A percentile compares a stretch with the other conserved stretches of the same genome.
Conservation (phyloP, 2,888 invertebrate species). For the Clitarchus hookeri region DNA sequence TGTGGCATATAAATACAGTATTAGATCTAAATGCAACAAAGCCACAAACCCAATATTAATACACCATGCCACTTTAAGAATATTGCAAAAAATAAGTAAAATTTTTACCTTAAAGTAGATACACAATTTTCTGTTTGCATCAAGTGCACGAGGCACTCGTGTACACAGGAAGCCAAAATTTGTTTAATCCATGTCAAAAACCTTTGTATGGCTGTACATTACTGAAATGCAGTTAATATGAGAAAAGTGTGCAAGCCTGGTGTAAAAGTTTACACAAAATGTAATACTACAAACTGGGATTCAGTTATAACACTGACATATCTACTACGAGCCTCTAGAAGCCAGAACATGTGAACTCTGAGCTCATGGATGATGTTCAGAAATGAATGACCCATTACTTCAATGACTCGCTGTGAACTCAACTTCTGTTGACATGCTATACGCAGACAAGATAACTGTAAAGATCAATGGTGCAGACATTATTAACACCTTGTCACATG, state of each 20-base stretch:
- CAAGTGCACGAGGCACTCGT: not conserved
- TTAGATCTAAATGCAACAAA: no score
- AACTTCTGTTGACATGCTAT: not conserved
- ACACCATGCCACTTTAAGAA: not conserved
- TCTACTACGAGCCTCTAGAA: not conserved
- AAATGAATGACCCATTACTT: slow-evolving; percentile 9
- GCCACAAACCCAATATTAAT: not conserved
- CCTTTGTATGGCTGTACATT: no score
- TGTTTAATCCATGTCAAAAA: no score
- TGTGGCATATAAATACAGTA: no score
- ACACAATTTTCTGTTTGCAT: not conserved
- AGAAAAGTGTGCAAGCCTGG: no score
- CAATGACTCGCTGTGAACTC: not conserved
- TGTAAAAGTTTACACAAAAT: not conserved
- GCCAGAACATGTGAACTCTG: not conserved
- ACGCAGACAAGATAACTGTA: not conserved
- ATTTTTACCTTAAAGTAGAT: not conserved
- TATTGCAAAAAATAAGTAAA: not conserved
- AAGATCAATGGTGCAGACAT: not conserved
- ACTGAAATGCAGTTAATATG: no score
- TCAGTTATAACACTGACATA: not conserved
- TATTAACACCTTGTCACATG: not conserved
- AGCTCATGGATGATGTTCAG: slow-evolving; percentile 3
- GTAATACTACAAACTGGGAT: not conserved
- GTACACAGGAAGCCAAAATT: not conserved